Percentiles rank a stretch among this genome's conserved stretches.
These are phyloP conservation scores for Euura lappo DNA, from an alignment of 1,140 invertebrate species.

Conservation along the genomic window DNA sequence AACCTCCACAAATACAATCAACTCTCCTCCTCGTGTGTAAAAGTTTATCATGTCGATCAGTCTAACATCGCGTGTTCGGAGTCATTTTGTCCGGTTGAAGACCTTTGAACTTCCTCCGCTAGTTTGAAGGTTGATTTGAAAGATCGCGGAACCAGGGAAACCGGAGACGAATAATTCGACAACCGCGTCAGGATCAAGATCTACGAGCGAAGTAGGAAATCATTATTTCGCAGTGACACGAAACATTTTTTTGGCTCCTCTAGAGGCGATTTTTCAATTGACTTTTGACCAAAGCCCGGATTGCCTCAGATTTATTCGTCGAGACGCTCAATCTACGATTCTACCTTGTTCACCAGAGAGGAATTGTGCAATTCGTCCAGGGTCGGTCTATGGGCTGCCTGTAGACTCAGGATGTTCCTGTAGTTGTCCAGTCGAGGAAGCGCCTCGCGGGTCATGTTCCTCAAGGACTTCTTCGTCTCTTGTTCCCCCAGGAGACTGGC, in stretches of 20 bases:
- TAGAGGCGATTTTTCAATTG: neutral
- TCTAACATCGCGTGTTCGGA: too few relatives aligned
- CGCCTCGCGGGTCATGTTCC: conserved; percentile 90
- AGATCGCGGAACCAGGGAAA: too few relatives aligned
- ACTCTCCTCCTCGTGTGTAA: too few relatives aligned
- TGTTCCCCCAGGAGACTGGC: conserved; percentile 56
- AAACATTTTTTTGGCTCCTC: neutral
- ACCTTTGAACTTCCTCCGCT: too few relatives aligned
- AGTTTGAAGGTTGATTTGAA: too few relatives aligned
- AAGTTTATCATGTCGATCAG: neutral
- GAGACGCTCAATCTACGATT: neutral
- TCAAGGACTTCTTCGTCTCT: conserved; percentile 58
- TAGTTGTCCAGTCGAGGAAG: conserved; percentile 92
- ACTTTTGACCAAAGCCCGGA: neutral
- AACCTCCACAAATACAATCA: too few relatives aligned
- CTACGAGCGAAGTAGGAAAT: neutral
- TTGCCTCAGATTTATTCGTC: neutral
- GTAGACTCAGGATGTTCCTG: conserved; percentile 90
- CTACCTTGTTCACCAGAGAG: conserved; percentile 79
- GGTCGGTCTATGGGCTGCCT: conserved; percentile 87
- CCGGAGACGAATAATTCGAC: too few relatives aligned
- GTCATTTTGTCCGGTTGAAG: too few relatives aligned
- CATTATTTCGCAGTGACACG: neutral
- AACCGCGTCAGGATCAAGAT: neutral
- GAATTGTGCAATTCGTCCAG: conserved; percentile 92